Conservation (phyloP, 2,888 invertebrate genomes). For the Alcis repandata region DNA sequence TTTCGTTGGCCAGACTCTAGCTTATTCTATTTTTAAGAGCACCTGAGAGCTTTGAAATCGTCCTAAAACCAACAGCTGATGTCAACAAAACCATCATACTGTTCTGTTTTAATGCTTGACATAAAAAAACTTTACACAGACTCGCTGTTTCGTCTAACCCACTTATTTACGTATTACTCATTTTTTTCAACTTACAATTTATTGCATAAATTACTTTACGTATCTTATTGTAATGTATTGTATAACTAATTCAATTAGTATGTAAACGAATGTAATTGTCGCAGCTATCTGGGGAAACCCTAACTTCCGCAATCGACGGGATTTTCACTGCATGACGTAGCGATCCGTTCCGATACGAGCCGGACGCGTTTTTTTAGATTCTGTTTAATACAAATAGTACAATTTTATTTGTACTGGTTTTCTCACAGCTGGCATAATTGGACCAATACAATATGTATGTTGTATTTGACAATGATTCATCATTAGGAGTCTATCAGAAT, state of each 20-base stretch:
- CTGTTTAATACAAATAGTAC: conserved; percentile 2
- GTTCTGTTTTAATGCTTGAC: too few relatives aligned
- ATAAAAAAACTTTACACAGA: too few relatives aligned
- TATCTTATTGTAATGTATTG: conserved; percentile 9
- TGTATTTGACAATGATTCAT: too few relatives aligned
- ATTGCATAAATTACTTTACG: conserved; percentile 6
- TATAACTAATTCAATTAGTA: conserved; percentile 24
- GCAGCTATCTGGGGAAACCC: conserved; percentile 46
- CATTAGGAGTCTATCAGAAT: too few relatives aligned
- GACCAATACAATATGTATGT: too few relatives aligned
- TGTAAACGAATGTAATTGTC: conserved; percentile 35
- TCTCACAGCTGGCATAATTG: background rate
- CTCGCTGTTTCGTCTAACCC: too few relatives aligned
- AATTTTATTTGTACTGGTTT: background rate
- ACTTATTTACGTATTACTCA: too few relatives aligned
- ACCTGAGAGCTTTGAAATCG: too few relatives aligned
- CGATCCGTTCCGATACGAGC: conserved; percentile 21
- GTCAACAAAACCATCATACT: too few relatives aligned
- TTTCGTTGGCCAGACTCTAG: too few relatives aligned
- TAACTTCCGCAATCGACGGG: conserved; percentile 46
- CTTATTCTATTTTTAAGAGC: too few relatives aligned
- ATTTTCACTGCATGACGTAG: conserved; percentile 41
- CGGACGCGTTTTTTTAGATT: conserved; percentile 26
- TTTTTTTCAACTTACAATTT: background rate
- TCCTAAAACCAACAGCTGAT: too few relatives aligned